Evolutionary conservation across 2,888 invertebrate genomes (phyloP).

Genomic region (Andrena camellia): DNA sequence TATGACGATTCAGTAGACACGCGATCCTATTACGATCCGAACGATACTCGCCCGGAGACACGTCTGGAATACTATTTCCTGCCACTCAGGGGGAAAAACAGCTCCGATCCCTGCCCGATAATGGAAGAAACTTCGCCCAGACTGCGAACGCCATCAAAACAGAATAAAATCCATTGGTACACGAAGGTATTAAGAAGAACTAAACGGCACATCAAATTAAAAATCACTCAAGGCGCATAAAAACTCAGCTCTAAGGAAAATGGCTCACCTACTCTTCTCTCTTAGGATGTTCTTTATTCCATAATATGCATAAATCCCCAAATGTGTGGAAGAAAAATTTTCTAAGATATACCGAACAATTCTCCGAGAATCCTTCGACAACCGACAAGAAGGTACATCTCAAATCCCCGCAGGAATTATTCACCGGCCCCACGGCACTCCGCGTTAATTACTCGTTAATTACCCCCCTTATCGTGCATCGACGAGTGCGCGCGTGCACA

Average conservation of each 20-base stretch:
- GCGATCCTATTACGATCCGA: slow-evolving; percentile 30
- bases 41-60: background rate
- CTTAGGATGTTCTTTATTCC: too few species aligned
- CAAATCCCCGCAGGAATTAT: slow-evolving; percentile 43
- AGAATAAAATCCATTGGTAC: background rate
- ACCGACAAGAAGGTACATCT: background rate
- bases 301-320: too few species aligned
- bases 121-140: background rate
- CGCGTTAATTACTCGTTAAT: slow-evolving; percentile 60
- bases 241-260: too few species aligned
- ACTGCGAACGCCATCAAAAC: background rate
- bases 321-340: too few species aligned
- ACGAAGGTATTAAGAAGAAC: too few species aligned
- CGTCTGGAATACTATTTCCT: slow-evolving; percentile 29
- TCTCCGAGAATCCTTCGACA: background rate
- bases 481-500: slow-evolving; percentile 30
- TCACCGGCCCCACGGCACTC: slow-evolving; percentile 17
- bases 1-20: slow-evolving; percentile 56
- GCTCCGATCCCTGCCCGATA: background rate
- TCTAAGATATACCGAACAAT: too few species aligned
- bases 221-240: too few species aligned
- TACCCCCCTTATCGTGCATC: slow-evolving; percentile 49
- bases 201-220: too few species aligned
- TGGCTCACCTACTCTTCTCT: too few species aligned
- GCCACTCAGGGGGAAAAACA: background rate